Evolutionary conservation across 2,797 vertebrate species (phyloP), one percentile per base, ranked within the genome.

Genomic region (Fundulus diaphanus): DNA sequence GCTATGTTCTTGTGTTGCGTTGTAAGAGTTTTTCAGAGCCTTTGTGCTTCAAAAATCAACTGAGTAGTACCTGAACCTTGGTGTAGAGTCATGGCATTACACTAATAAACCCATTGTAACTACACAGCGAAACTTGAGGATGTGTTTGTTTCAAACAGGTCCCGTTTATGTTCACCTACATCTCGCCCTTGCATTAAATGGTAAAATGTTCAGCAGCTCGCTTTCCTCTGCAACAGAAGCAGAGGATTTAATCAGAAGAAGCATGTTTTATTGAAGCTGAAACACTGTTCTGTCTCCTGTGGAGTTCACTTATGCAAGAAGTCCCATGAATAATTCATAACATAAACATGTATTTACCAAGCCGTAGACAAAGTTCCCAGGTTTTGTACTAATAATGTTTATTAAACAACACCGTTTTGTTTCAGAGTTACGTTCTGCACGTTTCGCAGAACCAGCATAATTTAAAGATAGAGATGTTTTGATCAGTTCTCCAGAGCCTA

Each of bases 81-180:
- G 68, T 91, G 89, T 92, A 80, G 81, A 88, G 67, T 84, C 81
- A 46, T 90, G 86, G 77, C 79, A 82, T 84, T 86, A 80, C 83
- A 89, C 70, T 66, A 94, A 94, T 94, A 94, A 94, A 94, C 92
- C 72, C 85, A 90, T 86, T 87, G 80, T 68, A 90, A 90, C 82
- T 77, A 68, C 73, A 76, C 8, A 42, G 57, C 71, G 65, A 82
- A 84, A 80, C 72, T 76, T 29, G 79, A 78, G 29, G 27, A 63
- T 72, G 29, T 51, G 35, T 72, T 83, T 40, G 9, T 73, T 72
- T 76, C 48, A 70, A 74, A 70, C 42, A 49, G 76, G 33, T 80
- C 68, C 49, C 49, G 27, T 56, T 12, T 11, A 12, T 77, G 7
- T 78, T 59, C 63, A 16, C 7, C 40, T 9, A 1, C 40, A 3